Evolutionary conservation across 2,888 invertebrate species (phyloP).

Genomic region (Pachycephus smyrnensis): DNA sequence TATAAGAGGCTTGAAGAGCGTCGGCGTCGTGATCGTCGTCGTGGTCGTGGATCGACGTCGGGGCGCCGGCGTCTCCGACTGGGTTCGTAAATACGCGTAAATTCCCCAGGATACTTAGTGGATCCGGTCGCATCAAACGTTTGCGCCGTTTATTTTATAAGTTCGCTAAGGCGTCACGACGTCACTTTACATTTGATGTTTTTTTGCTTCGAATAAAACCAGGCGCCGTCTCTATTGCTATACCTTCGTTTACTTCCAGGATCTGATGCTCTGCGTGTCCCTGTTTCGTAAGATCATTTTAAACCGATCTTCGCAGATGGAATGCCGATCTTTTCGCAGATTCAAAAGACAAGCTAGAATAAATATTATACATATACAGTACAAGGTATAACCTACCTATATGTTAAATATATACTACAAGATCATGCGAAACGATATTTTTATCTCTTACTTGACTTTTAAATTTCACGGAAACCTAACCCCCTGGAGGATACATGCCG

Average conservation of each 20-base stretch:
- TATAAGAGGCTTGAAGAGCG: neutral
- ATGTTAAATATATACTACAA: too few species aligned
- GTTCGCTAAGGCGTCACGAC: constrained; percentile 25
- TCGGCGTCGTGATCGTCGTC: constrained; percentile 24
- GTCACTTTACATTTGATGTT: constrained; percentile 33
- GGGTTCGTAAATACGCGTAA: constrained; percentile 50
- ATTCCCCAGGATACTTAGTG: constrained; percentile 41
- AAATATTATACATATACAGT: too few species aligned
- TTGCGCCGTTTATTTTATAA: constrained; percentile 29
- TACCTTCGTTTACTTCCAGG: constrained; percentile 1
- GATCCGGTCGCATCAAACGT: constrained; percentile 42
- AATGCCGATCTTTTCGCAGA: neutral
- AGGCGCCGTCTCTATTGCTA: constrained; percentile 31
- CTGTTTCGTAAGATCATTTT: neutral
- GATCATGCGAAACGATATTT: neutral
- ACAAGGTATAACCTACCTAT: too few species aligned
- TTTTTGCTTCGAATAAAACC: constrained; percentile 31
- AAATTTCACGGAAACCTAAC: neutral
- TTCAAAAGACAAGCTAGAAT: neutral
- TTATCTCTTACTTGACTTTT: neutral
- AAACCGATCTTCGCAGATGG: neutral
- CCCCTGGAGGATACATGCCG: neutral
- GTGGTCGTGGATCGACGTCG: constrained; percentile 20
- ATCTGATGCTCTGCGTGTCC: neutral
- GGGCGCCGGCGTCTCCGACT: constrained; percentile 43